Base-by-base conservation (phyloP, 92 coral and sea anemone genomes). In the Epizoanthus scotinus region DNA sequence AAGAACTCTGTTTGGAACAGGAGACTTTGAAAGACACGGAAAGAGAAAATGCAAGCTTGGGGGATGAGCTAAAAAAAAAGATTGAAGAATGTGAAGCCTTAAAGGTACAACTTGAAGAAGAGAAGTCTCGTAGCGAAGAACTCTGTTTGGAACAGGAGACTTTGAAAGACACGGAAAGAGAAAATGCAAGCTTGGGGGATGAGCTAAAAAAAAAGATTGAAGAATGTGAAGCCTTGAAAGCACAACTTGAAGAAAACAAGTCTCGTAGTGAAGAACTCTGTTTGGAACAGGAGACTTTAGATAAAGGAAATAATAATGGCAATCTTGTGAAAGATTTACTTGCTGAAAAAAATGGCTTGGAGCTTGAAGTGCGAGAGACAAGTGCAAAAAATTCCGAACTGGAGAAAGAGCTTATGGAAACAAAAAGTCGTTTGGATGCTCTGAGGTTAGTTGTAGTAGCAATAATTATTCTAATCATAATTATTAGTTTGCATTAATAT, bases 271-370 rank as follows among this genome's bases (percentile, higher is more conserved):
- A n/a, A 28, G 58, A 22, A 19, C 28, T 78, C 9, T 6, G 42
- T 4, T 27, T 63, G 19, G 47, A 63, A 34, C 73, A 57, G 31
- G 73, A 47, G 13, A 28, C 52, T 22, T 26, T 65, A 28, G 55
- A 19, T 54, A 67, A n/a, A 53, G 49, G 52, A 19, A 47, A 47
- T 40, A 67, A 79, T 50, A 65, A 50, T 42, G 73, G 63, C 5
- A 75, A 21, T 38, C 38, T 75, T 15, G 81, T 75, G 47, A 75
- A 75, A 26, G 86, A 84, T 50, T 49, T 79, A 26, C 70, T 84
- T 26, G 81, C 77, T 19, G 83, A 78, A 38, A 26, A 71, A 19
- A 53, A 56, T 19, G 79, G 73, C 4, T 3, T 77, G 75, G 91
- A 79, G 66, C 77, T 83, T 34, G 77, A 61, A 18, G 55, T 83